These are phyloP conservation scores for Drosophila stalkeri DNA, from an alignment of 2,888 invertebrate species.

Conservation along the genomic window DNA sequence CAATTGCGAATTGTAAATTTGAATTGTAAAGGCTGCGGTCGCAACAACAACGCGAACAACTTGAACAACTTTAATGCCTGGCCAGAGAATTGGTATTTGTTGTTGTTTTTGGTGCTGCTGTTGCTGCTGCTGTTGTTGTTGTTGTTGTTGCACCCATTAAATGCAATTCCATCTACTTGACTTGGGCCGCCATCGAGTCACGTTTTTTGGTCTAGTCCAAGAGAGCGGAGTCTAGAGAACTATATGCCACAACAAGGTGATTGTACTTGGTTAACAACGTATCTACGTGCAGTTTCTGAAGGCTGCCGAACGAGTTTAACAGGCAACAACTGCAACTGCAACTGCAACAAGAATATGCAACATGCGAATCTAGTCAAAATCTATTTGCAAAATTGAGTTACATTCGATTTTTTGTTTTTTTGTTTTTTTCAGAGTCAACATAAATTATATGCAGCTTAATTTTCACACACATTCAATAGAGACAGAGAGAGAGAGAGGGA, in stretches of 20 bases:
- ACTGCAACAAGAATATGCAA: slow-evolving; percentile 2
- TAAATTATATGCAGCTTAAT: slow-evolving; percentile 75
- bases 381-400: slow-evolving; percentile 74
- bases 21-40: slow-evolving; percentile 66
- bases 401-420: slow-evolving; percentile 52
- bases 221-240: slow-evolving; percentile 14
- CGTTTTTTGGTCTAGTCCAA: slow-evolving; percentile 64
- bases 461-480: slow-evolving; percentile 47
- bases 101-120: slow-evolving; percentile 19
- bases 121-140: slow-evolving; percentile 26
- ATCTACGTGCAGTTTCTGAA: slow-evolving; percentile 76
- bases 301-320: slow-evolving; percentile 73
- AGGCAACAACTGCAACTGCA: slow-evolving; percentile 23
- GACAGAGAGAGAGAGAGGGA: background rate
- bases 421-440: slow-evolving; percentile 70
- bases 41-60: slow-evolving; percentile 43
- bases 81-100: slow-evolving; percentile 54
- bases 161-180: slow-evolving; percentile 78
- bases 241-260: slow-evolving; percentile 58
- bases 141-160: slow-evolving; percentile 67
- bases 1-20: slow-evolving; percentile 67
- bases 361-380: slow-evolving; percentile 37
- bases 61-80: slow-evolving; percentile 53
- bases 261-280: slow-evolving; percentile 75
- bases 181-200: slow-evolving; percentile 62